A percentile compares a stretch with the other conserved stretches of the same genome.
These are phyloP conservation scores for Anorthoa munda DNA, from an alignment of 2,888 invertebrate species.

Conservation along the genomic window DNA sequence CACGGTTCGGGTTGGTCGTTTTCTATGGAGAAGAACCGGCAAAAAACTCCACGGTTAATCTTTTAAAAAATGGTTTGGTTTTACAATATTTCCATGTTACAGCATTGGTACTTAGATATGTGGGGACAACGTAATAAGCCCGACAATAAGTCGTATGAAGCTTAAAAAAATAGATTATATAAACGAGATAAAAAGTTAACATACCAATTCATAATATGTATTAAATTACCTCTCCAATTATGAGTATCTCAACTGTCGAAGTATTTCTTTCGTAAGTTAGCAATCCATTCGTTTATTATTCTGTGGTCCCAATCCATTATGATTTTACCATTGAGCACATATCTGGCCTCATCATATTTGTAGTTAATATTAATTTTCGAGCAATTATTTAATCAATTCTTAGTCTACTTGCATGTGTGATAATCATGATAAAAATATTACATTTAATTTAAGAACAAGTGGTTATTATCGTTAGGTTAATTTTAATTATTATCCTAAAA, in stretches of 20 bases:
- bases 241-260: not conserved
- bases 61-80: too few species aligned
- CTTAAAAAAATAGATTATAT: too few species aligned
- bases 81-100: too few species aligned
- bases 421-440: conserved; percentile 59
- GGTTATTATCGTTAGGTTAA: conserved; percentile 48
- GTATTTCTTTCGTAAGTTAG: too few species aligned
- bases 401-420: conserved; percentile 59
- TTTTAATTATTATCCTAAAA: conserved; percentile 43
- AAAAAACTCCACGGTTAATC: too few species aligned
- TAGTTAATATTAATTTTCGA: conserved; percentile 56
- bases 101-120: too few species aligned
- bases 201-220: too few species aligned
- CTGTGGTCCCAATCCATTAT: conserved; percentile 5
- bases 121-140: too few species aligned
- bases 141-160: too few species aligned
- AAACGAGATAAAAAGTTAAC: too few species aligned
- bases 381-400: conserved; percentile 62
- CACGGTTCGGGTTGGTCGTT: too few species aligned
- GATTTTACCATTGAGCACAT: not conserved
- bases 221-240: not conserved
- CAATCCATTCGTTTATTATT: not conserved
- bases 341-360: conserved; percentile 31
- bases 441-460: conserved; percentile 49
- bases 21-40: too few species aligned